phyloP scores from a whole-genome alignment of 1,140 invertebrate genomes.

The Dermatophagoides farinae region DNA sequence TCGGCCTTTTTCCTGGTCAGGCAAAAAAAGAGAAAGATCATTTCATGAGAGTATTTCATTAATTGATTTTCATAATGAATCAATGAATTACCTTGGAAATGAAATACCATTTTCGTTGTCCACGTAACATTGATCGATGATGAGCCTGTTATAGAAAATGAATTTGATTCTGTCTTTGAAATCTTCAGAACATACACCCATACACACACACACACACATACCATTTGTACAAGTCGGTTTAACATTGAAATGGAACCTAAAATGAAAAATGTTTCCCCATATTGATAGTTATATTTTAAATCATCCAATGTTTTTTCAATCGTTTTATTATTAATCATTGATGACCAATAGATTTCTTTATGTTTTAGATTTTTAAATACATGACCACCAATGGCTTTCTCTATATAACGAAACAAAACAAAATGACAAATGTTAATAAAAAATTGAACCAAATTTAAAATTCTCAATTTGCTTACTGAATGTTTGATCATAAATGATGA shows the following conservation, averaged over 20 bases:
- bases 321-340: neutral
- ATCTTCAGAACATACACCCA: neutral
- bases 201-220: no score
- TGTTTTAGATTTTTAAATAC: neutral
- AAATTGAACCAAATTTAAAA: neutral
- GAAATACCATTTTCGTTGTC: constrained; percentile 40
- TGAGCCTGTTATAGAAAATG: constrained; percentile 18
- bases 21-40: no score
- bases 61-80: neutral
- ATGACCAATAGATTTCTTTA: neutral
- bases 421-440: neutral
- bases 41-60: neutral
- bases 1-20: constrained; percentile 3
- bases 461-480: constrained; percentile 38
- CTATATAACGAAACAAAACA: neutral
- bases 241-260: neutral
- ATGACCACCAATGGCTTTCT: neutral
- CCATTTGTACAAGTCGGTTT: neutral
- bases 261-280: neutral
- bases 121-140: constrained; percentile 27
- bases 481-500: constrained; percentile 62
- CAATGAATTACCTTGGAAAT: constrained; percentile 32
- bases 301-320: constrained; percentile 1
- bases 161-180: no score
- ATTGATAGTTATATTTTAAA: neutral